Evolutionary conservation across 2,113 vertebrate species (phyloP).

Genomic region (Pachypanchax playfairii): DNA sequence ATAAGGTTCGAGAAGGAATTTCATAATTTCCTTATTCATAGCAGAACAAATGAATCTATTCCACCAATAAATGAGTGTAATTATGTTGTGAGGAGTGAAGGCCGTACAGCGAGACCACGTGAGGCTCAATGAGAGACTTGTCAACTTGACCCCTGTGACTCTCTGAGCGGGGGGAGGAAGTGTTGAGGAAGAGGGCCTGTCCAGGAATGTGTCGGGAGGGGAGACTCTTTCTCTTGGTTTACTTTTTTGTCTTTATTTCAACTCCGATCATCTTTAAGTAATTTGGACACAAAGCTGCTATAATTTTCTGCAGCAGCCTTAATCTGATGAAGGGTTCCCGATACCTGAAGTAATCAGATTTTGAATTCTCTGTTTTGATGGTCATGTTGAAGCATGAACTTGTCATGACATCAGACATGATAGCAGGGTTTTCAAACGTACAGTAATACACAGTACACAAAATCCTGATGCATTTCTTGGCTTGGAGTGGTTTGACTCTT

Average conservation of each 20-base stretch:
- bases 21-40: slow-evolving; percentile 24
- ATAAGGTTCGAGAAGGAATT: slow-evolving; percentile 53
- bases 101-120: slow-evolving; percentile 49
- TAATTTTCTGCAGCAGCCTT: too few relatives aligned
- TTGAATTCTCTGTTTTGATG: not conserved
- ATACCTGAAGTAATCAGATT: not conserved
- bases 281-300: too few relatives aligned
- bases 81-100: slow-evolving; percentile 68
- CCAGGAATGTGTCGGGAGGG: slow-evolving; percentile 79
- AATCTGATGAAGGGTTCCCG: too few relatives aligned
- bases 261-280: slow-evolving; percentile 17
- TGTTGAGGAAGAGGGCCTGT: slow-evolving; percentile 81
- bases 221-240: slow-evolving; percentile 37
- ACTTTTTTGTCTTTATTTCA: slow-evolving; percentile 24
- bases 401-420: not conserved
- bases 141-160: slow-evolving; percentile 73
- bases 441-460: slow-evolving; percentile 44
- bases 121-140: slow-evolving; percentile 73
- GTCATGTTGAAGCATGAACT: not conserved
- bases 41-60: slow-evolving; percentile 55
- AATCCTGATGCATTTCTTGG: slow-evolving; percentile 45
- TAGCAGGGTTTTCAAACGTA: slow-evolving; percentile 31
- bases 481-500: slow-evolving; percentile 37
- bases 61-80: slow-evolving; percentile 53
- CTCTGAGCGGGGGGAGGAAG: slow-evolving; percentile 66